Conservation (phyloP, 35 echinoderm and acorn worm species). For the Amphiura filiformis region DNA sequence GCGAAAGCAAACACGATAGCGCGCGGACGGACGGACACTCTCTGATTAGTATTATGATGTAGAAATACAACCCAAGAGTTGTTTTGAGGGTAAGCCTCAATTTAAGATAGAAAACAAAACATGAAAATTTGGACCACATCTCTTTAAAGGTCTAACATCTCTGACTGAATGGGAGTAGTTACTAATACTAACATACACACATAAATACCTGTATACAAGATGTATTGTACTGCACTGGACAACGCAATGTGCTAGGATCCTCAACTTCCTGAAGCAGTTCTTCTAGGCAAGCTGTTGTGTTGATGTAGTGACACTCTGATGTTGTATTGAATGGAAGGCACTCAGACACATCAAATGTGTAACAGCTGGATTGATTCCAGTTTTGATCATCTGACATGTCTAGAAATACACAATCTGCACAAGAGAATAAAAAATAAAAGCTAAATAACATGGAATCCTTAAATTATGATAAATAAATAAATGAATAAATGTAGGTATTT, state of each 20-base stretch:
- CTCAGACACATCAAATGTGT: conserved; percentile 33
- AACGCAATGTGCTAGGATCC: background rate
- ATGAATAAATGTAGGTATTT: no score
- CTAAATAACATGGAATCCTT: background rate
- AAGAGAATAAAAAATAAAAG: background rate
- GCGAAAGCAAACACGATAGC: no score
- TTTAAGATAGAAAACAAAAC: no score
- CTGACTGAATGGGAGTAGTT: no score
- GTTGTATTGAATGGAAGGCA: conserved; percentile 59
- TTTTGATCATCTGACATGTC: conserved; percentile 72
- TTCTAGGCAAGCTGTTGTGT: conserved; percentile 50
- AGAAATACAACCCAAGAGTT: no score
- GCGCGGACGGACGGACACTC: no score
- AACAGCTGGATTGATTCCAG: conserved; percentile 60
- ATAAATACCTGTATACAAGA: conserved; percentile 50
- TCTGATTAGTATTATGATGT: no score
- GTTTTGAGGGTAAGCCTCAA: no score
- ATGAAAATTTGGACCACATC: no score
- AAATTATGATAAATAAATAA: no score
- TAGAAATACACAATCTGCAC: conserved; percentile 69
- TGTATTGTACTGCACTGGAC: conserved; percentile 42
- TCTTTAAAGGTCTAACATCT: no score
- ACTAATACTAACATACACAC: background rate
- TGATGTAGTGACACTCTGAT: conserved; percentile 64
- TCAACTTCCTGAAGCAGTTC: conserved; percentile 11